phyloP scores from a whole-genome alignment of 2,113 vertebrate species.

The Chrysochloris asiatica region DNA sequence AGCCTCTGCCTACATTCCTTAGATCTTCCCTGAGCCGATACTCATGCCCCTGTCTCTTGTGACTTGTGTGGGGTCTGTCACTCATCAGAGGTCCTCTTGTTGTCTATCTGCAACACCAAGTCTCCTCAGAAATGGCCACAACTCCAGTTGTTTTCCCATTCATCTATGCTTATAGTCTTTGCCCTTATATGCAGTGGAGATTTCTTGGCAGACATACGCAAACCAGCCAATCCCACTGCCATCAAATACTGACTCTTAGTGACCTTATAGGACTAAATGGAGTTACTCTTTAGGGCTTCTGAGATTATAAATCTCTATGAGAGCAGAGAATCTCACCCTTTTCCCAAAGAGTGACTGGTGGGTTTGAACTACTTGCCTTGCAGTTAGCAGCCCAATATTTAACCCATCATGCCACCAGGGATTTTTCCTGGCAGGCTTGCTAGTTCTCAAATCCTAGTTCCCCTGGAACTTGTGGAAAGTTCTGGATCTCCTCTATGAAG shows the following conservation, averaged over 20 bases:
- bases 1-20: background rate
- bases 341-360: no score
- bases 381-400: no score
- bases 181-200: no score
- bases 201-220: no score
- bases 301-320: no score
- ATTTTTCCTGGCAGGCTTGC: background rate
- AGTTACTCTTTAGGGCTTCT: no score
- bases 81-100: background rate
- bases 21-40: background rate
- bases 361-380: no score
- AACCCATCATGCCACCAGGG: background rate
- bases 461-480: background rate
- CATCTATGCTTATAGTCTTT: background rate
- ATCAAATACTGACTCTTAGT: no score
- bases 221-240: no score
- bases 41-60: background rate
- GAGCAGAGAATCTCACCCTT: no score
- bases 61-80: no score
- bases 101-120: fast-evolving
- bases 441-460: background rate
- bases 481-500: background rate
- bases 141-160: background rate
- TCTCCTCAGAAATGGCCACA: background rate
- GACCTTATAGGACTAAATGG: no score